Conservation (phyloP, 1,140 invertebrate species). For the Hirudo medicinalis region DNA sequence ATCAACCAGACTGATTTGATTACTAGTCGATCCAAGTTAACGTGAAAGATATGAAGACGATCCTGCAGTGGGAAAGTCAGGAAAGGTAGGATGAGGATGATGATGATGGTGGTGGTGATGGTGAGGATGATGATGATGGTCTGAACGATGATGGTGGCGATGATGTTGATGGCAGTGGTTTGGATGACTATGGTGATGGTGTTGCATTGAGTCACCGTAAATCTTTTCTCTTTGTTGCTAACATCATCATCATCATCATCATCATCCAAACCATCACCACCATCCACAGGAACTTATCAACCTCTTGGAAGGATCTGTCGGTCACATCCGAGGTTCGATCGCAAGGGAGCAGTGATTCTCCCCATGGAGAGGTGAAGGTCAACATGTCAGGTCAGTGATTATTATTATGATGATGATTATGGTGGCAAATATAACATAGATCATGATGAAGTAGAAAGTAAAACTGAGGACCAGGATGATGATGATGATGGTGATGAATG, state of each 20-base stretch:
- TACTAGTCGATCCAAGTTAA: background rate
- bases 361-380: background rate
- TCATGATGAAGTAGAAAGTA: background rate
- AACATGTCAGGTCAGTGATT: background rate
- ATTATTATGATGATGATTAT: background rate
- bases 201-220: background rate
- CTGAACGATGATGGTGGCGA: background rate
- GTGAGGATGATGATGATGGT: background rate
- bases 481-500: background rate
- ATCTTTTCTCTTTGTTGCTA: background rate
- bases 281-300: background rate
- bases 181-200: background rate
- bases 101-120: background rate
- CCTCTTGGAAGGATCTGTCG: background rate
- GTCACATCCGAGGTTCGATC: background rate
- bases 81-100: background rate
- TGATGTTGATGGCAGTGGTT: background rate
- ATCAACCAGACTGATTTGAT: too few relatives aligned
- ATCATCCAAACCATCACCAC: background rate
- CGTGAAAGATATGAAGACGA: background rate
- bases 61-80: slow-evolving; percentile 1
- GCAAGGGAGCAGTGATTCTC: background rate
- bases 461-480: background rate
- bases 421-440: background rate
- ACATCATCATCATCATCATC: slow-evolving; percentile 6